A percentile compares a stretch with the other conserved stretches of the same genome.
Evolutionary conservation across 2,113 vertebrate species (phyloP).

Genomic region (Lynx canadensis): DNA sequence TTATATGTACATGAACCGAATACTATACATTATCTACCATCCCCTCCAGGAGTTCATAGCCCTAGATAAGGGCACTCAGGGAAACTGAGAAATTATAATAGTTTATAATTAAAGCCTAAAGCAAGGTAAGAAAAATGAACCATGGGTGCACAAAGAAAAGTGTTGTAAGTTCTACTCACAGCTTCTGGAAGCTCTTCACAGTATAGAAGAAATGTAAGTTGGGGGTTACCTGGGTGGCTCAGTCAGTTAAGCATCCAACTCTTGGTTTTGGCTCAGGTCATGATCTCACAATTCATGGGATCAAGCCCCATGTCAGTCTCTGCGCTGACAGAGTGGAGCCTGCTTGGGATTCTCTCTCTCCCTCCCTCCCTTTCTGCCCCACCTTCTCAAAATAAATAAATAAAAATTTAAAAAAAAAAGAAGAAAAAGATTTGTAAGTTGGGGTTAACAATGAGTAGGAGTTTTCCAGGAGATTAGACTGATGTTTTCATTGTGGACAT

Average conservation of each 20-base stretch:
- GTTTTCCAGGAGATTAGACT: not conserved
- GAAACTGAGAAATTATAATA: not conserved
- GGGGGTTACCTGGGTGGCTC: too few relatives aligned
- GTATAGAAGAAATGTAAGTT: too few relatives aligned
- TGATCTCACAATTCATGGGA: too few relatives aligned
- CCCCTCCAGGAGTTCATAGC: not conserved
- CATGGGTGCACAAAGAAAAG: not conserved
- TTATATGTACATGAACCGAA: not conserved
- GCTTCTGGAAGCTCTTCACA: not conserved
- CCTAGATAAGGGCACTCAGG: not conserved
- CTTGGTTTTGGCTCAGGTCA: too few relatives aligned
- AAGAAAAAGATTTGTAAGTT: not conserved
- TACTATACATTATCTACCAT: not conserved
- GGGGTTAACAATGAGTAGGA: not conserved
- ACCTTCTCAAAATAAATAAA: too few relatives aligned
- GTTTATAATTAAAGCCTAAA: not conserved
- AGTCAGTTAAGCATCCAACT: too few relatives aligned
- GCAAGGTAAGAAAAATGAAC: not conserved
- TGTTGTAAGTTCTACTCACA: fast-evolving
- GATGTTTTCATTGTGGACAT: not conserved
- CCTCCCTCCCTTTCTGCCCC: too few relatives aligned
- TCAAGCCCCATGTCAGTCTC: too few relatives aligned
- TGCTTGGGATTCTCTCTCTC: too few relatives aligned
- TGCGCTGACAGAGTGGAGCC: too few relatives aligned
- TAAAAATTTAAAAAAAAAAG: too few relatives aligned